A percentile compares a stretch with the other conserved stretches of the same genome.
Conservation (phyloP, 2,888 invertebrate species). For the Fragum sueziense region DNA sequence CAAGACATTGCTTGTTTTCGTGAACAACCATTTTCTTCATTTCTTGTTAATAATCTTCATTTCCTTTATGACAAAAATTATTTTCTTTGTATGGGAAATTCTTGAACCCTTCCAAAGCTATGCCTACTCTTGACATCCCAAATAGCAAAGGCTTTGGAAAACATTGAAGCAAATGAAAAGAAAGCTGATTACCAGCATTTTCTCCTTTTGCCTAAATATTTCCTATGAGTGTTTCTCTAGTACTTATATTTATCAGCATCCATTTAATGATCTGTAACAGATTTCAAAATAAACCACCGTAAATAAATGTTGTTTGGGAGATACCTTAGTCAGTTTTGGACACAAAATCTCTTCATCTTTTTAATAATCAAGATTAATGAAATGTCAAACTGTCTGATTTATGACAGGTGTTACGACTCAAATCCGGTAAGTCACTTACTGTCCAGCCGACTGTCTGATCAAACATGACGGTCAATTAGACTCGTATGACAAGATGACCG, state of each 20-base stretch:
- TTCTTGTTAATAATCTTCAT: no score
- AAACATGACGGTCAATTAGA: slow-evolving; percentile 5
- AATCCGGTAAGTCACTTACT: not conserved
- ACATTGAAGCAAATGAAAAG: not conserved
- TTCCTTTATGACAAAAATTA: no score
- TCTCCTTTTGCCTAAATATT: not conserved
- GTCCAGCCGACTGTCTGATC: not conserved
- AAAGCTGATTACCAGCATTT: not conserved
- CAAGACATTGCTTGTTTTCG: no score
- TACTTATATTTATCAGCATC: no score
- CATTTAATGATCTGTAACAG: no score
- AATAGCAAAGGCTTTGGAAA: not conserved
- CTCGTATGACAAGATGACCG: slow-evolving; percentile 10
- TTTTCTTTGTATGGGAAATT: no score
- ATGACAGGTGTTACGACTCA: not conserved
- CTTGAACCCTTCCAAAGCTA: not conserved
- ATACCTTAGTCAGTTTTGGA: no score
- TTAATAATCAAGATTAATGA: not conserved
- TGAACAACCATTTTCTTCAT: no score
- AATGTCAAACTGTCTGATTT: not conserved
- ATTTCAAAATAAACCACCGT: no score
- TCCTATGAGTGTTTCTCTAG: no score
- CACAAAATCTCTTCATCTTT: not conserved
- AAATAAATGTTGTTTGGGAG: no score
- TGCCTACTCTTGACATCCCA: not conserved